phyloP scores from a whole-genome alignment of 2,888 invertebrate species.

The Schrankia costaestrigalis region DNA sequence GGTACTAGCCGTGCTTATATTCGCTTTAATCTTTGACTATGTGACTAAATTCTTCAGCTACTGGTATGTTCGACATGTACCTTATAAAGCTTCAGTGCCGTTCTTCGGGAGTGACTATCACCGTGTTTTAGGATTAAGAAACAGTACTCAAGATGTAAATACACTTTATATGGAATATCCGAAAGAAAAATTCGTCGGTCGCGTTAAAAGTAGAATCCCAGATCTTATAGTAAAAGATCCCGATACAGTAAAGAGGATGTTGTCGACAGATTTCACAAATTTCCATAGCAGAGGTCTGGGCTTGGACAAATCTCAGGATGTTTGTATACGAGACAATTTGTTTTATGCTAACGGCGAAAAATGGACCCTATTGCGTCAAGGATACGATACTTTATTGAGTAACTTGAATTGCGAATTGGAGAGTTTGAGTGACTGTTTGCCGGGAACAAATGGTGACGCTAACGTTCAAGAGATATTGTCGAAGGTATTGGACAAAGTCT shows the following conservation, averaged over 20 bases:
- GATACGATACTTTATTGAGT: constrained; percentile 61
- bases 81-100: constrained; percentile 59
- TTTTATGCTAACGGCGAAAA: constrained; percentile 74
- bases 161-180: constrained; percentile 51
- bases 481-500: constrained; percentile 71
- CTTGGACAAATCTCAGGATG: constrained; percentile 76
- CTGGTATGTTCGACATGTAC: constrained; percentile 71
- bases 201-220: constrained; percentile 68
- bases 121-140: constrained; percentile 57
- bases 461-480: constrained; percentile 73
- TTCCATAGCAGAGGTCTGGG: constrained; percentile 73
- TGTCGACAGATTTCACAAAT: constrained; percentile 72
- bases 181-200: constrained; percentile 62
- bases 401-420: constrained; percentile 51
- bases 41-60: constrained; percentile 74
- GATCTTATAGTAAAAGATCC: constrained; percentile 71
- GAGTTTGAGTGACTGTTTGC: constrained; percentile 72
- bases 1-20: constrained; percentile 50
- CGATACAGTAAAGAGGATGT: constrained; percentile 64
- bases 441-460: constrained; percentile 73
- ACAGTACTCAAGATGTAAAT: constrained; percentile 61
- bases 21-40: constrained; percentile 66
- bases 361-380: constrained; percentile 63
- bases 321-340: constrained; percentile 78
- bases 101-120: constrained; percentile 70